Conservation (phyloP, 2,888 invertebrate genomes). For the Willowsia nigromaculata region DNA sequence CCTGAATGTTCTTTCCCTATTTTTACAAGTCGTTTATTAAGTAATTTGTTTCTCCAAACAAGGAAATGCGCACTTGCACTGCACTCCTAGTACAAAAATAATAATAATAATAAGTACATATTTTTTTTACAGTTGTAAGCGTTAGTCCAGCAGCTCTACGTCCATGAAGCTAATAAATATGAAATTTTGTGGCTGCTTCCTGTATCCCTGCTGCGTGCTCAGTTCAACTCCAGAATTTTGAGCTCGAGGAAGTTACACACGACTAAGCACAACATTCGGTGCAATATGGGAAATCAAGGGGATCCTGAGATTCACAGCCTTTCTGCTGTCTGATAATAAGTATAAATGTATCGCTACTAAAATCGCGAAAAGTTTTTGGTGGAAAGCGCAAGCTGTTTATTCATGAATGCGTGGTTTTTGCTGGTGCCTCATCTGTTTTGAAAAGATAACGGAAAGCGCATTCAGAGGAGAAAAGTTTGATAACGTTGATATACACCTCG, state of each 20-base stretch:
- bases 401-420: neutral
- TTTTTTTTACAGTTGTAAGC: neutral
- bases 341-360: neutral
- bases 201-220: no score
- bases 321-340: neutral
- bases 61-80: constrained; percentile 18
- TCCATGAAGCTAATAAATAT: no score
- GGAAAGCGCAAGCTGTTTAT: neutral
- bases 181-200: no score
- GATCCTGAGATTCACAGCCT: neutral
- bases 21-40: constrained; percentile 43
- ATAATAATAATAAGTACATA: neutral
- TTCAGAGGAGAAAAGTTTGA: neutral
- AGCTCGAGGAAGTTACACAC: neutral
- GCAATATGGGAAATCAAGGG: neutral
- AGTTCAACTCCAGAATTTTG: no score
- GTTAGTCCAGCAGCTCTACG: neutral
- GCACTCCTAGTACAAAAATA: neutral
- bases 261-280: neutral
- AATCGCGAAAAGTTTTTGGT: neutral
- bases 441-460: constrained; percentile 39
- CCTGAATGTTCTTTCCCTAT: constrained; percentile 71
- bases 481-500: neutral
- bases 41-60: neutral
- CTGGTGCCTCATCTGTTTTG: constrained; percentile 16